These are phyloP conservation scores for Chaetogeoica ovagalla DNA, from an alignment of 2,888 invertebrate species.

Conservation along the genomic window DNA sequence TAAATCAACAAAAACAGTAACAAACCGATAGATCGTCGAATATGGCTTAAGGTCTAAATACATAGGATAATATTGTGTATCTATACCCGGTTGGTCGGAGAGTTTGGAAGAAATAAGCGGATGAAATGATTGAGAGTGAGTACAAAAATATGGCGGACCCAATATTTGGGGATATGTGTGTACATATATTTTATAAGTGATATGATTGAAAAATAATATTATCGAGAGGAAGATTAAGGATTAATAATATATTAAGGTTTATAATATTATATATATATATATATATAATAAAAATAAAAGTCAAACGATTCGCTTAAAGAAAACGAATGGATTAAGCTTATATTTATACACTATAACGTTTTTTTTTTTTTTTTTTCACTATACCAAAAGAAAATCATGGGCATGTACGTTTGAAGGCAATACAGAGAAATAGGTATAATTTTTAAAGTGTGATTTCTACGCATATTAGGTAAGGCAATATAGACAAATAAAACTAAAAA, in stretches of 20 bases:
- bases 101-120: neutral
- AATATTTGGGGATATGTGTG: slow-evolving; percentile 26
- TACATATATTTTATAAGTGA: slow-evolving; percentile 13
- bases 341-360: neutral
- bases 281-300: neutral
- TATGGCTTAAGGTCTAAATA: slow-evolving; percentile 21
- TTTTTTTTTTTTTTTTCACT: no score
- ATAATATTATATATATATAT: neutral
- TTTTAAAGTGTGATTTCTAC: slow-evolving; percentile 2
- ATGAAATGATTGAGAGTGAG: neutral
- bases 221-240: slow-evolving; percentile 21
- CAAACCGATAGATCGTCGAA: slow-evolving; percentile 38
- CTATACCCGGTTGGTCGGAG: neutral
- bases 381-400: neutral
- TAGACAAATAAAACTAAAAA: neutral
- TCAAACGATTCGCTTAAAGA: neutral
- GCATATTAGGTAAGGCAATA: neutral
- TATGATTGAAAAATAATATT: slow-evolving; percentile 28
- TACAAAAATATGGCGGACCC: slow-evolving; percentile 21
- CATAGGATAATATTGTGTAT: neutral
- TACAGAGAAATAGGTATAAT: neutral
- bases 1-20: slow-evolving; percentile 49
- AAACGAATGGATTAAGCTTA: neutral
- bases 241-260: neutral
- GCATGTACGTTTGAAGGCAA: neutral